Evolutionary conservation across 2,113 vertebrate genomes (phyloP), one percentile per base, ranked within the genome.

Genomic region (Bostrychus sinensis): DNA sequence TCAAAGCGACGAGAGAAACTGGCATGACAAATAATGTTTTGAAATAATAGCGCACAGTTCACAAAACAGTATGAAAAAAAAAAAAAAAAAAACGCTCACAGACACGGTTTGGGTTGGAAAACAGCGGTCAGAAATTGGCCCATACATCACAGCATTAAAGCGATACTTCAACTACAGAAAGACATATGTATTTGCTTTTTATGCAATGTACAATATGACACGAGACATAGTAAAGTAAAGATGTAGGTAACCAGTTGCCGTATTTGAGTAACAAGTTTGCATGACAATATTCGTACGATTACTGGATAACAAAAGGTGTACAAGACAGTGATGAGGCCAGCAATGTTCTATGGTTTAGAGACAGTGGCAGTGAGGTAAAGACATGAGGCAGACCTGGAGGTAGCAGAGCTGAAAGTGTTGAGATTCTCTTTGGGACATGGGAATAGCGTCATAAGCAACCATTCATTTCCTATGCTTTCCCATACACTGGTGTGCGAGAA

Each of bases 51-150:
- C 12, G 26, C 0, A 45, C 19, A 1, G 30, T 16, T 36, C 9
- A 30, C 25, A 4, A 22, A 16, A 22, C 36, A 42, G 32, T 28
- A 41, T 41, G 9, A 5, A n/a, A 26, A n/a, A n/a, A n/a, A n/a
- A n/a, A n/a, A n/a, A n/a, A n/a, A 38, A 38, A 74, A 25, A 54
- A 23, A 62, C 38, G 36, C n/a, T 23, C 25, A 43, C 26, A 30
- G 30, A 7, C n/a, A 51, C 30, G 23, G 17, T 13, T 3, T 3
- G 37, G 37, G 37, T 5, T 19, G 16, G 17, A 9, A 45, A 8
- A 8, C 46, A 9, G 22, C 11, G 4, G 46, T 16, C 46, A 22
- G 17, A 20, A 19, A 45, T 11, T 20, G 42, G 19, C 42, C 19
- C 42, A 45, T 45, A 45, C 17, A 45, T 45, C 42, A 45, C 3